Conservation (phyloP, 2,888 invertebrate species). For the Venustoraphidia nigricollis region DNA sequence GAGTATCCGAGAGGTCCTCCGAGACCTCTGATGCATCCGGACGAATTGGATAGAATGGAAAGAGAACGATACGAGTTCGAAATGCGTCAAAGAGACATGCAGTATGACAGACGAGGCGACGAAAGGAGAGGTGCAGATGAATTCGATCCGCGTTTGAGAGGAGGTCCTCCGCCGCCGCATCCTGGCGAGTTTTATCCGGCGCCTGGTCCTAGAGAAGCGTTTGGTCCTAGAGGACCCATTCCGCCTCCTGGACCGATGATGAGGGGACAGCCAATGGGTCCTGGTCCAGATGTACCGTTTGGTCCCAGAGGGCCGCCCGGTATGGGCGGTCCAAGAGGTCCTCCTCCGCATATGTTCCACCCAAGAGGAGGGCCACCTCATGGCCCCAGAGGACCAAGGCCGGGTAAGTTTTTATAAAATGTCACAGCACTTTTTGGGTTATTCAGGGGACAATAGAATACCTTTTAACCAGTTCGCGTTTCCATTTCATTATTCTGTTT, state of each 20-base stretch:
- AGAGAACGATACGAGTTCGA: constrained; percentile 24
- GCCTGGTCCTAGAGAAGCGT: constrained; percentile 16
- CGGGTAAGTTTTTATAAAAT: no score
- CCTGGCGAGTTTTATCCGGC: constrained; percentile 9
- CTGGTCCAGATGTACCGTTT: not conserved
- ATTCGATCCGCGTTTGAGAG: constrained; percentile 1
- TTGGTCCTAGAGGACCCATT: constrained; percentile 17
- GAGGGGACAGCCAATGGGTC: constrained; percentile 15
- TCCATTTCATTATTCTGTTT: no score
- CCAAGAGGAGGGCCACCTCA: constrained; percentile 1
- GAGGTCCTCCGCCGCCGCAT: not conserved
- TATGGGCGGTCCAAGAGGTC: constrained; percentile 7
- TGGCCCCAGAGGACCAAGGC: constrained; percentile 16
- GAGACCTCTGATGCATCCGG: constrained; percentile 15
- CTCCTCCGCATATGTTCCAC: constrained; percentile 7
- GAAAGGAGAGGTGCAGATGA: not conserved
- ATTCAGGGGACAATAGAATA: no score
- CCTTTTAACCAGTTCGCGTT: no score
- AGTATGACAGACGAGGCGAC: constrained; percentile 2
- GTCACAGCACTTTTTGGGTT: no score
- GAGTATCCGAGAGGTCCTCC: not conserved
- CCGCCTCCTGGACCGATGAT: constrained; percentile 15
- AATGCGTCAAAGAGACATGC: constrained; percentile 18
- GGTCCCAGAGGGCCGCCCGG: constrained; percentile 17
- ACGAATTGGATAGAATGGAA: constrained; percentile 20